These are phyloP conservation scores for Agriopis leucophaearia DNA, from an alignment of 2,888 invertebrate genomes.

Conservation along the genomic window DNA sequence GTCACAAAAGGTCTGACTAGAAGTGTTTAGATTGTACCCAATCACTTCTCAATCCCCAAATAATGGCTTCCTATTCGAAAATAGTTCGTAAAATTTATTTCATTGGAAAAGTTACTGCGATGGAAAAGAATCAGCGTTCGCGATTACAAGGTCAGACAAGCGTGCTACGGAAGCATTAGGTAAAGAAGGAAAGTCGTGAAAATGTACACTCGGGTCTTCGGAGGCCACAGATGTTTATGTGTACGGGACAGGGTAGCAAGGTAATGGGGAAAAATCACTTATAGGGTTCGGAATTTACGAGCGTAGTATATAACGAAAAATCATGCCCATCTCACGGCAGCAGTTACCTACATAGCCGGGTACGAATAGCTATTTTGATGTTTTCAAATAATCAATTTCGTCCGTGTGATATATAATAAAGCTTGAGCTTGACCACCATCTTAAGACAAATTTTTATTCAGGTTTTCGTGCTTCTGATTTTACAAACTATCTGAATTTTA, in stretches of 20 bases:
- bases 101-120: constrained; percentile 32
- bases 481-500: no score
- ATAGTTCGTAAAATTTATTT: constrained; percentile 32
- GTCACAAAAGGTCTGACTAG: constrained; percentile 15
- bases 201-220: constrained; percentile 23
- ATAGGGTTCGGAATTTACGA: constrained; percentile 13
- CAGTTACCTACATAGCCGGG: background rate
- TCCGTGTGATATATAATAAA: background rate
- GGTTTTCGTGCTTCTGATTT: no score
- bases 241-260: constrained; percentile 13
- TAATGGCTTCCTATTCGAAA: constrained; percentile 33
- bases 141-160: constrained; percentile 26
- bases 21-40: constrained; percentile 8
- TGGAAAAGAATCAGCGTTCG: constrained; percentile 31
- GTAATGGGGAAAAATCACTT: constrained; percentile 21
- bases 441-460: no score
- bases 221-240: constrained; percentile 26
- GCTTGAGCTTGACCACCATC: no score
- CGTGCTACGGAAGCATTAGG: constrained; percentile 33
- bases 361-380: background rate
- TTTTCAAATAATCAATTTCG: background rate
- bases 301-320: constrained; percentile 7
- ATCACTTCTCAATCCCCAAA: constrained; percentile 11
- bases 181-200: constrained; percentile 25
- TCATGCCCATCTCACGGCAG: constrained; percentile 3